Base-by-base conservation (phyloP, 2,113 vertebrate species). In the Micronisus gabar region DNA sequence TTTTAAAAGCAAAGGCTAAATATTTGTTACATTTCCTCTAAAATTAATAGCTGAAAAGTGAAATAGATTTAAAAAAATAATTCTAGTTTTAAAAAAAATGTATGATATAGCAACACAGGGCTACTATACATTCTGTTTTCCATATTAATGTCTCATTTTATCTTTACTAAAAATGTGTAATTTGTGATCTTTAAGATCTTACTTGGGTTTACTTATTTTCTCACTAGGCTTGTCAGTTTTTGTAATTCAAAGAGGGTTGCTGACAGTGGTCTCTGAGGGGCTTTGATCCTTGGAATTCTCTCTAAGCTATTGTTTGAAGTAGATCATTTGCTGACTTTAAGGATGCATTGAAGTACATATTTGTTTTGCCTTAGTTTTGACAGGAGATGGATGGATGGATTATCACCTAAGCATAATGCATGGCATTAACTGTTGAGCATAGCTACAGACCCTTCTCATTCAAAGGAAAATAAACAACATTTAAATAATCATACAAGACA, bases 301-400 rank as follows among this genome's bases (percentile, higher is more conserved):
- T 90, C 38, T 71, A 80, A 48, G 47, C 47, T 88, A 40, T 59
- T 93, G 52, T 79, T 92, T 72, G 56, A 67, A 86, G 47, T 63
- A 85, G 66, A 79, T 75, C 0, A 75, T 75, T 78, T 92, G 21
- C 78, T 84, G 23, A 30, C 65, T 74, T 88, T n/a, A 78, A 27
- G 66, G 90, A 71, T 47, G 62, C 15, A 30, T 48, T 79, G 74
- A 70, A 66, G 30, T 78, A 48, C 15, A 4, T 84, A 17, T 30
- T 92, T 87, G 36, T 70, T 97, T 88, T 93, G 45, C 52, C 86
- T 85, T 73, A 47, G 6, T 85, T 96, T 85, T 95, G 74, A 75
- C 61, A 87, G 52, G 56, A 76, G 36, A 22, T 90, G 74, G 27
- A 56, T 75, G 56, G 38, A 70, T 81, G 32, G 38, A 63, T 84